phyloP scores from a whole-genome alignment of 2,113 vertebrate genomes.

The Anguilla japonica region DNA sequence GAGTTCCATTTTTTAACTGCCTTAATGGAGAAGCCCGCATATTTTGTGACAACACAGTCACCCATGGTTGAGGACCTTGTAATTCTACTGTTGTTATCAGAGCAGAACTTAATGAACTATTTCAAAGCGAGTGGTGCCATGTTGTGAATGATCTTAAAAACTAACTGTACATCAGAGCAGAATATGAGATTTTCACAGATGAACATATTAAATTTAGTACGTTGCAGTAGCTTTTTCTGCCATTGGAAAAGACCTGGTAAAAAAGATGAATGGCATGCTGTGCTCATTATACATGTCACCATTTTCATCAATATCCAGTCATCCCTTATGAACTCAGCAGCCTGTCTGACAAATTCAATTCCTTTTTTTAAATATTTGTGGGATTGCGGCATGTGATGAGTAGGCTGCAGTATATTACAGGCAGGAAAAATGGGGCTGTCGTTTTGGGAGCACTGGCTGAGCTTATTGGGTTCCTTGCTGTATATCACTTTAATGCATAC shows the following conservation, averaged over 20 bases:
- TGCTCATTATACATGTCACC: not conserved
- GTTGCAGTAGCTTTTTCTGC: not conserved
- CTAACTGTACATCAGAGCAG: too few species aligned
- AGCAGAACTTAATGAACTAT: too few species aligned
- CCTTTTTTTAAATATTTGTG: too few species aligned
- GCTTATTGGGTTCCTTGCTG: not conserved
- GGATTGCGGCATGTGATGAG: not conserved
- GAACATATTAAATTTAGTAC: not conserved
- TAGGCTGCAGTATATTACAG: constrained; percentile 12
- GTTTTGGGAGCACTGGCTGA: not conserved
- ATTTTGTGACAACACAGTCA: too few species aligned
- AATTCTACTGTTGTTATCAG: too few species aligned
- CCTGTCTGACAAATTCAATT: not conserved
- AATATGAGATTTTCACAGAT: too few species aligned
- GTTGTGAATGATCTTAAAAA: too few species aligned
- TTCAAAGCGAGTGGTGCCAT: too few species aligned
- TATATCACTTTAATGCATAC: constrained; percentile 6
- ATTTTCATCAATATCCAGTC: not conserved
- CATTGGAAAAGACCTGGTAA: not conserved
- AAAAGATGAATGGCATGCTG: not conserved
- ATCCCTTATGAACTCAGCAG: not conserved
- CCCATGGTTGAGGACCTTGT: too few species aligned
- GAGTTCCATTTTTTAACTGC: too few species aligned
- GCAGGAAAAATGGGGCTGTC: constrained; percentile 13
- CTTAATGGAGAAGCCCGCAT: too few species aligned